Evolutionary conservation across 2,888 invertebrate genomes (phyloP).

Genomic region (Phasia obesa): DNA sequence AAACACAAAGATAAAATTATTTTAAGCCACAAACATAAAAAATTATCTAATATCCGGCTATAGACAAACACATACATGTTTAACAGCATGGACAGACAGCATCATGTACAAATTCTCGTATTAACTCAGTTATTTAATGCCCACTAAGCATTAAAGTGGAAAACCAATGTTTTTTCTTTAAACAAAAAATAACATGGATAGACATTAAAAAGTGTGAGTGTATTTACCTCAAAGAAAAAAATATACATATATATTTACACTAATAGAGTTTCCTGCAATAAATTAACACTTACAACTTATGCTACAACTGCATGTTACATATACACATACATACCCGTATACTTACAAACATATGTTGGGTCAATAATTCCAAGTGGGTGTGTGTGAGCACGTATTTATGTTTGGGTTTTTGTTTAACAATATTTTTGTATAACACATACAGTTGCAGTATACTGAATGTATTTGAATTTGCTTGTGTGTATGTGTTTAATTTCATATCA

Average conservation of each 20-base stretch:
- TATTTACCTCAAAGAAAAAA: no score
- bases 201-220: neutral
- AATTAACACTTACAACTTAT: no score
- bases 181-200: constrained; percentile 23
- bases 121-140: constrained; percentile 47
- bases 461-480: constrained; percentile 11
- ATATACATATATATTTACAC: no score
- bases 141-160: constrained; percentile 68
- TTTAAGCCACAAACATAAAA: neutral
- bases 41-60: constrained; percentile 40
- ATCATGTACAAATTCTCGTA: neutral
- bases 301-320: no score
- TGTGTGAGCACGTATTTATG: neutral
- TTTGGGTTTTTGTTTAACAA: neutral
- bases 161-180: constrained; percentile 64
- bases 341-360: constrained; percentile 27
- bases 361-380: neutral
- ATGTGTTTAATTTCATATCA: constrained; percentile 54
- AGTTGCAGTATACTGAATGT: neutral
- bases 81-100: neutral
- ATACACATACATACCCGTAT: no score
- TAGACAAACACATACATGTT: neutral
- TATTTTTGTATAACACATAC: neutral
- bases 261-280: no score
- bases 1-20: constrained; percentile 4